These are phyloP conservation scores for Hedya salicella DNA, from an alignment of 2,888 invertebrate genomes.

Conservation along the genomic window DNA sequence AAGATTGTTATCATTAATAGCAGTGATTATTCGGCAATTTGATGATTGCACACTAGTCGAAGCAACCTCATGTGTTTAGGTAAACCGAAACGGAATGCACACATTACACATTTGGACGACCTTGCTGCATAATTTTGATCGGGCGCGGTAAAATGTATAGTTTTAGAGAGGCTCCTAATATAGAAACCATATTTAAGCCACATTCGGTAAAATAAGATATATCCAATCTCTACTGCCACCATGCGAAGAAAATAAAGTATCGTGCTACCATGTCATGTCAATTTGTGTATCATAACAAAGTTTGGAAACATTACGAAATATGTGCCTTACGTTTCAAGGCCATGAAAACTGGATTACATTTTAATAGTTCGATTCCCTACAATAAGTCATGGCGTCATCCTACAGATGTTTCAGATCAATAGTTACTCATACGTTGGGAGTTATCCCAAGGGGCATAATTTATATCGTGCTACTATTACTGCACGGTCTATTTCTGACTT, in stretches of 20 bases:
- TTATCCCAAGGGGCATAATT: conserved; percentile 5
- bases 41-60: conserved; percentile 19
- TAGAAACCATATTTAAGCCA: no score
- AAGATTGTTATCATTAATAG: conserved; percentile 22
- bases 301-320: no score
- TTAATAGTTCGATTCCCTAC: neutral
- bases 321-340: neutral
- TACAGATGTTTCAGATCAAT: conserved; percentile 8
- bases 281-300: no score
- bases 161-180: no score
- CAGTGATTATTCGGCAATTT: conserved; percentile 28
- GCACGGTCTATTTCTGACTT: conserved; percentile 4
- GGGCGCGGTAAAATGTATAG: neutral
- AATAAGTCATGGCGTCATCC: neutral
- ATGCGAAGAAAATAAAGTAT: no score
- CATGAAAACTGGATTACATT: conserved; percentile 8
- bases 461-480: conserved; percentile 1
- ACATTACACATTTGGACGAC: conserved; percentile 15
- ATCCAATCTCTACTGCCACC: no score
- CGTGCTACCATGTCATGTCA: no score
- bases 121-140: conserved; percentile 20
- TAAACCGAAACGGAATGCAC: conserved; percentile 17
- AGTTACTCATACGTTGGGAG: neutral
- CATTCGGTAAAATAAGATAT: no score
- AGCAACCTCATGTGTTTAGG: conserved; percentile 17